These are phyloP conservation scores for Thrips palmi DNA, from an alignment of 1,140 invertebrate genomes.

Conservation along the genomic window DNA sequence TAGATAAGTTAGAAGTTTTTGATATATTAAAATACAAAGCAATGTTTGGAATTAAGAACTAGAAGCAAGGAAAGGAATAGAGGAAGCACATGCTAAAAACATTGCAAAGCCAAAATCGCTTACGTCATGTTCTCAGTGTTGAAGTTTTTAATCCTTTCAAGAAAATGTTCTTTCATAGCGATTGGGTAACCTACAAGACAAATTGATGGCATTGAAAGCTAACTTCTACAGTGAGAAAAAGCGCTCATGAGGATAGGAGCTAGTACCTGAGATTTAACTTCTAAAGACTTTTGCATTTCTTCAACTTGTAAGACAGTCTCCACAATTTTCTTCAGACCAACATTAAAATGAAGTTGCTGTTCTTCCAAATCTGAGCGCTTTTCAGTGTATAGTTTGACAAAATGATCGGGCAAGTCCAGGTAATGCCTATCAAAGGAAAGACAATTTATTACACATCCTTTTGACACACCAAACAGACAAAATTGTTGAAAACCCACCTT, in stretches of 20 bases:
- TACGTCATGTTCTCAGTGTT: slow-evolving; percentile 94
- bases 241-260: neutral
- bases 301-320: slow-evolving; percentile 99
- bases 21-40: too few species aligned
- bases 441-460: neutral
- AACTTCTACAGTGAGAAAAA: neutral
- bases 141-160: slow-evolving; percentile 97
- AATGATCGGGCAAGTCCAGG: slow-evolving; percentile 99
- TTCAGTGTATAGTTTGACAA: slow-evolving; percentile 94
- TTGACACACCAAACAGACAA: neutral
- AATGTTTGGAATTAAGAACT: too few species aligned
- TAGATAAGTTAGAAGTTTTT: too few species aligned
- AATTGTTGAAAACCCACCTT: slow-evolving; percentile 25
- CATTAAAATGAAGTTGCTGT: slow-evolving; percentile 96
- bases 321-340: slow-evolving; percentile 94
- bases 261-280: slow-evolving; percentile 80
- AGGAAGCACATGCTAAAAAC: too few species aligned
- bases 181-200: slow-evolving; percentile 98
- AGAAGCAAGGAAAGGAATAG: too few species aligned
- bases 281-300: slow-evolving; percentile 97
- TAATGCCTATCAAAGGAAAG: slow-evolving; percentile 53
- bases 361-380: slow-evolving; percentile 97
- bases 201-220: neutral
- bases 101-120: slow-evolving; percentile 30
- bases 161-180: slow-evolving; percentile 99